A percentile compares a stretch with the other conserved stretches of the same genome.
Conservation (phyloP, 1,140 invertebrate species). For the Panulirus ornatus region DNA sequence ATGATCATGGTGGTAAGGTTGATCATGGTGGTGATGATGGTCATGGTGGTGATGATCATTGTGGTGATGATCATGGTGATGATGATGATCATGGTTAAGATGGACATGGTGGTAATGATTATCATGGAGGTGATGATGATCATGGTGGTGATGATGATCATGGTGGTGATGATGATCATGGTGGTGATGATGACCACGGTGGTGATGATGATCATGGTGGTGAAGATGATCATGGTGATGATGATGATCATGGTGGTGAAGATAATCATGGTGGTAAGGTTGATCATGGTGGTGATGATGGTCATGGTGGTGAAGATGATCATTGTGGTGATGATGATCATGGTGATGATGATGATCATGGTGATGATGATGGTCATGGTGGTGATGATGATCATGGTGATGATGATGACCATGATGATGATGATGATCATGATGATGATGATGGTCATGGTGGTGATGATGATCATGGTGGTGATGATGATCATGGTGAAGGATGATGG, state of each 20-base stretch:
- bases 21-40: background rate
- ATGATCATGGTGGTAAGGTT: too few species aligned
- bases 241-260: background rate
- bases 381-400: too few species aligned
- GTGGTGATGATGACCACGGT: background rate
- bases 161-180: background rate
- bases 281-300: slow-evolving; percentile 8
- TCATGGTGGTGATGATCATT: background rate
- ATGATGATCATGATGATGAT: background rate
- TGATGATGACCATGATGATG: too few species aligned
- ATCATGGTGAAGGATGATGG: background rate
- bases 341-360: background rate
- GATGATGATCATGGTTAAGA: background rate
- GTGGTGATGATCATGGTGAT: background rate
- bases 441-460: background rate
- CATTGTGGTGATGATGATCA: background rate
- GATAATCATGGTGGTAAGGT: background rate
- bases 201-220: background rate
- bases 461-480: background rate
- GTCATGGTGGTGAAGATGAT: background rate
- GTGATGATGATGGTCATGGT: too few species aligned
- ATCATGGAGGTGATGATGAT: background rate
- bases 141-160: background rate
- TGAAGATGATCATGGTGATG: background rate
- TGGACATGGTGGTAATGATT: background rate